Evolutionary conservation across 2,888 invertebrate species (phyloP).

Genomic region (Lithophane socia): DNA sequence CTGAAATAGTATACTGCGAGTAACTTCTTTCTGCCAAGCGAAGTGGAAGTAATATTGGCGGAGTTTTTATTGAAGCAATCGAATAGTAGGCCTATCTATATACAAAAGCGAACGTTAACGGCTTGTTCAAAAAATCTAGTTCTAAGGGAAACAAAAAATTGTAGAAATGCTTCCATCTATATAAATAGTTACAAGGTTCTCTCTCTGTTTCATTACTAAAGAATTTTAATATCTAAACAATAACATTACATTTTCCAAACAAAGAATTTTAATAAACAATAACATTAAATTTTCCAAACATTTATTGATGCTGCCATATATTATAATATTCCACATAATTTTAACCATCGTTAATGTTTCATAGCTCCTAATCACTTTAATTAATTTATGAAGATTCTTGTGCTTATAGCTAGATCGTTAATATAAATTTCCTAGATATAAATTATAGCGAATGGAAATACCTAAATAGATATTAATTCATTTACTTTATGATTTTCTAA

Average conservation of each 20-base stretch:
- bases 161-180: conserved; percentile 17
- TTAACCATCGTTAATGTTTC: conserved; percentile 17
- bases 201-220: neutral
- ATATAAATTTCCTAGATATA: conserved; percentile 15
- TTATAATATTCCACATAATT: conserved; percentile 17
- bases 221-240: conserved; percentile 38
- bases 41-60: neutral
- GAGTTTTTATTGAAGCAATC: conserved; percentile 34
- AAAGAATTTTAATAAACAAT: conserved; percentile 35
- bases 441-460: neutral
- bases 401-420: conserved; percentile 10
- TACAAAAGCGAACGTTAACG: conserved; percentile 21
- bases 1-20: neutral
- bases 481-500: conserved; percentile 27
- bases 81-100: conserved; percentile 14
- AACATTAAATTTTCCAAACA: conserved; percentile 9
- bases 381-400: conserved; percentile 24
- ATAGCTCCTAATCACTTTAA: conserved; percentile 15
- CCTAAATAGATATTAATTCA: conserved; percentile 24
- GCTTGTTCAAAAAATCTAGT: conserved; percentile 35
- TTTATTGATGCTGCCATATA: conserved; percentile 6
- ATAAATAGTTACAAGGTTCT: conserved; percentile 28
- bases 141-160: conserved; percentile 33
- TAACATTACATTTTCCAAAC: conserved; percentile 9
- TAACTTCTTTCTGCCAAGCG: neutral